A percentile compares a stretch with the other conserved stretches of the same genome.
Conservation (phyloP, 2,888 invertebrate species). For the Vannuccia rotundouncinata region DNA sequence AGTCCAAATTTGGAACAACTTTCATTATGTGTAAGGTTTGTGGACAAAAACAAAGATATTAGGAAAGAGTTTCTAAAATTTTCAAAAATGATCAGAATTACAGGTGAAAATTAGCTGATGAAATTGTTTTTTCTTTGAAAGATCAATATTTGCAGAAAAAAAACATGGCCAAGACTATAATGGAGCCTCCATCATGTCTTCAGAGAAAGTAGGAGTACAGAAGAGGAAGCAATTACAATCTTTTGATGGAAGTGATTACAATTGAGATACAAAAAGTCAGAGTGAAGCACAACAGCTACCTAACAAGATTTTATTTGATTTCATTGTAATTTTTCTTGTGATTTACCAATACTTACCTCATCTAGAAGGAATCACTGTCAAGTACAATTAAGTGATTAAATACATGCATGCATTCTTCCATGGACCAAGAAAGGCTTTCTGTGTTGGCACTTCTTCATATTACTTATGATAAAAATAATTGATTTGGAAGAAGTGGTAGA, state of each 20-base stretch:
- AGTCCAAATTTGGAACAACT: background rate
- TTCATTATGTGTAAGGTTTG: background rate
- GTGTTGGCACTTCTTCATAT: background rate
- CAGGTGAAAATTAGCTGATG: background rate
- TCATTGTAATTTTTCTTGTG: conserved; percentile 10
- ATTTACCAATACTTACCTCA: conserved; percentile 13
- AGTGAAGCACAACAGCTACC: conserved; percentile 17
- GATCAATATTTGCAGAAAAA: background rate
- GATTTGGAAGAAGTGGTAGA: conserved; percentile 12
- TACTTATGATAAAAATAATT: background rate
- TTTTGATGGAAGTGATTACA: conserved; percentile 1
- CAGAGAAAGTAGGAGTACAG: background rate
- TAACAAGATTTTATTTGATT: conserved; percentile 11
- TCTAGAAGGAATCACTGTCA: conserved; percentile 17
- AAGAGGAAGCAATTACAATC: background rate
- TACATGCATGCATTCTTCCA: background rate
- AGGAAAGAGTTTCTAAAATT: background rate
- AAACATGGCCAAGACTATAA: background rate
- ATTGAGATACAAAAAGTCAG: conserved; percentile 15
- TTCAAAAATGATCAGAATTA: background rate
- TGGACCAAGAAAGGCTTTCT: conserved; percentile 1
- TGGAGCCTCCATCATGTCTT: background rate
- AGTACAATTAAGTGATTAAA: background rate
- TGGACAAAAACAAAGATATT: background rate
- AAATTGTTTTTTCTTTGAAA: background rate